Conservation (phyloP, 2,888 invertebrate species). For the Myopa testacea region DNA sequence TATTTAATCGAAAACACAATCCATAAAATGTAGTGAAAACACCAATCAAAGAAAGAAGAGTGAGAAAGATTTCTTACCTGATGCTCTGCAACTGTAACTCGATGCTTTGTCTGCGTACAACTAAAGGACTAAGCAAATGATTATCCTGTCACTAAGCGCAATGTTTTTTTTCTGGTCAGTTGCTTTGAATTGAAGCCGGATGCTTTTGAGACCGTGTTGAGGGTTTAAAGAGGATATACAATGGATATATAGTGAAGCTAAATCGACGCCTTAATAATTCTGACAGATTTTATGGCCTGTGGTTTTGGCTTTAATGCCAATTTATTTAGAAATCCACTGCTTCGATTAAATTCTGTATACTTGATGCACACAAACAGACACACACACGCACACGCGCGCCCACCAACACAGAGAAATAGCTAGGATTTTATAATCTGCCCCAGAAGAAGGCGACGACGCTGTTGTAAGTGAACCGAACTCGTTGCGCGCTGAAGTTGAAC, state of each 20-base stretch:
- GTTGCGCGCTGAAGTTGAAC: slow-evolving; percentile 58
- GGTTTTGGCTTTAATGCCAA: not conserved
- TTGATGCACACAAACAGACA: slow-evolving; percentile 20
- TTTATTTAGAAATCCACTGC: not conserved
- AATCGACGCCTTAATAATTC: not conserved
- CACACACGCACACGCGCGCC: slow-evolving; percentile 23
- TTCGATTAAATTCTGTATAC: slow-evolving; percentile 28
- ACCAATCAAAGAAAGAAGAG: too few species aligned
- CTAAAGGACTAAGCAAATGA: not conserved
- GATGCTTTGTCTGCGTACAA: not conserved
- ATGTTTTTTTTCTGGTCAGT: not conserved
- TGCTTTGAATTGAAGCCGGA: too few species aligned
- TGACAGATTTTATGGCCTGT: not conserved
- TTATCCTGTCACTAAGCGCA: not conserved
- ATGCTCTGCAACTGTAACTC: too few species aligned
- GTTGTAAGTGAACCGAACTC: slow-evolving; percentile 54
- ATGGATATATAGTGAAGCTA: too few species aligned
- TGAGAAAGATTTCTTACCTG: too few species aligned
- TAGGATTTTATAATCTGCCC: not conserved
- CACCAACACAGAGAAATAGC: slow-evolving; percentile 16
- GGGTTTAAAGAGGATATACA: too few species aligned
- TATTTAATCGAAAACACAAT: too few species aligned
- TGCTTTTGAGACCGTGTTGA: too few species aligned
- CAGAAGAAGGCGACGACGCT: slow-evolving; percentile 4
- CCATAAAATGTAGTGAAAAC: too few species aligned